A percentile compares a stretch with the other conserved stretches of the same genome.
These are phyloP conservation scores for Drosophila kikkawai DNA, from an alignment of 1,140 invertebrate species.

Conservation along the genomic window DNA sequence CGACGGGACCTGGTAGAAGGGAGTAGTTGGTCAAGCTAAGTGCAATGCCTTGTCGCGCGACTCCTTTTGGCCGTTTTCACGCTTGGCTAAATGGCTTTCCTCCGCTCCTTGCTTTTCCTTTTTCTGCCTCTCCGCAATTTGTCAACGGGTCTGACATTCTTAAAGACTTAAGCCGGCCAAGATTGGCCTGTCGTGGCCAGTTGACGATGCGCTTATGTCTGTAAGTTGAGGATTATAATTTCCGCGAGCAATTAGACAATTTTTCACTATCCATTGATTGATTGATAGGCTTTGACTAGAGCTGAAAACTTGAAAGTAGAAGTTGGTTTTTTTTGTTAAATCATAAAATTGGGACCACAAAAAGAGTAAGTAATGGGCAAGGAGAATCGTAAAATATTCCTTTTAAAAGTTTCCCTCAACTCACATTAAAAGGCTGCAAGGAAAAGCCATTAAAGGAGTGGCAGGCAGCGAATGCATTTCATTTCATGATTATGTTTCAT, in stretches of 20 bases:
- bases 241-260: slow-evolving; percentile 45
- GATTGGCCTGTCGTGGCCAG: slow-evolving; percentile 36
- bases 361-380: slow-evolving; percentile 54
- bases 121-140: slow-evolving; percentile 47
- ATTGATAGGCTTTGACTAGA: slow-evolving; percentile 41
- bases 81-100: slow-evolving; percentile 21
- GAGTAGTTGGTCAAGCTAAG: slow-evolving; percentile 68
- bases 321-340: slow-evolving; percentile 57
- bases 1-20: not conserved
- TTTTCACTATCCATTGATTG: slow-evolving; percentile 2
- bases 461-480: slow-evolving; percentile 40
- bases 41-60: slow-evolving; percentile 75
- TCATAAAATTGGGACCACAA: slow-evolving; percentile 47
- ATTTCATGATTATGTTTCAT: slow-evolving; percentile 59
- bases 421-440: slow-evolving; percentile 59
- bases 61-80: slow-evolving; percentile 50
- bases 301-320: not conserved
- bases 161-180: slow-evolving; percentile 62
- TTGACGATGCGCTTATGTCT: slow-evolving; percentile 37
- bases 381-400: slow-evolving; percentile 62
- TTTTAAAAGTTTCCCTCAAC: slow-evolving; percentile 60
- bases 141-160: slow-evolving; percentile 65
- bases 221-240: slow-evolving; percentile 60
- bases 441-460: slow-evolving; percentile 40
- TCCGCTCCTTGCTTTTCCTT: not conserved